Percentiles rank a stretch among this genome's conserved stretches.
Evolutionary conservation across 2,888 invertebrate species (phyloP).

Genomic region (Tholera decimalis): DNA sequence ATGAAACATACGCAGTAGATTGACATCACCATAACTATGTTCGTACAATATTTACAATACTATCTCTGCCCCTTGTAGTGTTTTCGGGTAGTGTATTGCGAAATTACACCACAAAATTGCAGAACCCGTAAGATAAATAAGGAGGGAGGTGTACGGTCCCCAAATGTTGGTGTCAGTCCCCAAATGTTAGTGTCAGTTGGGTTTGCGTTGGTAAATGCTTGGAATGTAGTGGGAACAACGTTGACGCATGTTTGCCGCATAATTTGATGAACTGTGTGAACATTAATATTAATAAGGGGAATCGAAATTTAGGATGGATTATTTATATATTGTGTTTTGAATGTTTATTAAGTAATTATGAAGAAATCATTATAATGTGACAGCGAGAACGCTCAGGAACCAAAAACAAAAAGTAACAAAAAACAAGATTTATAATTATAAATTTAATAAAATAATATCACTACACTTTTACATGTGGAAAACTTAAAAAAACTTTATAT

Average conservation of each 20-base stretch:
- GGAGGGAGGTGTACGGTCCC: constrained; percentile 26
- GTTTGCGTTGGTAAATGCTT: constrained; percentile 36
- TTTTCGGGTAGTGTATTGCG: constrained; percentile 22
- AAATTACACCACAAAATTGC: constrained; percentile 59
- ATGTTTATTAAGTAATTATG: not conserved
- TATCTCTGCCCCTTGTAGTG: constrained; percentile 34
- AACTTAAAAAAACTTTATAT: too few relatives aligned
- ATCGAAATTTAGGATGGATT: constrained; percentile 20
- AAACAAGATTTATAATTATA: too few relatives aligned
- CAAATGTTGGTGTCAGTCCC: constrained; percentile 45
- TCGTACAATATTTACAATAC: constrained; percentile 55
- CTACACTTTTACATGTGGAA: too few relatives aligned
- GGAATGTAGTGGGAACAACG: constrained; percentile 41
- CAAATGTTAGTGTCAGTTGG: constrained; percentile 46
- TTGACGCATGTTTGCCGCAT: constrained; percentile 38
- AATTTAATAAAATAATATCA: too few relatives aligned
- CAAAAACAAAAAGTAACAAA: too few relatives aligned
- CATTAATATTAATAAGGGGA: constrained; percentile 32
- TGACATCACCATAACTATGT: constrained; percentile 54
- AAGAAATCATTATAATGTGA: not conserved
- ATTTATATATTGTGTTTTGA: not conserved
- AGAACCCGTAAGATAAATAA: constrained; percentile 52
- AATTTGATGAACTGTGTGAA: constrained; percentile 47
- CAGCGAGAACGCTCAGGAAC: too few relatives aligned
- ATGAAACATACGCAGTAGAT: constrained; percentile 42